Base-by-base conservation (phyloP, 1,140 invertebrate species). In the Liolophura sinensis region DNA sequence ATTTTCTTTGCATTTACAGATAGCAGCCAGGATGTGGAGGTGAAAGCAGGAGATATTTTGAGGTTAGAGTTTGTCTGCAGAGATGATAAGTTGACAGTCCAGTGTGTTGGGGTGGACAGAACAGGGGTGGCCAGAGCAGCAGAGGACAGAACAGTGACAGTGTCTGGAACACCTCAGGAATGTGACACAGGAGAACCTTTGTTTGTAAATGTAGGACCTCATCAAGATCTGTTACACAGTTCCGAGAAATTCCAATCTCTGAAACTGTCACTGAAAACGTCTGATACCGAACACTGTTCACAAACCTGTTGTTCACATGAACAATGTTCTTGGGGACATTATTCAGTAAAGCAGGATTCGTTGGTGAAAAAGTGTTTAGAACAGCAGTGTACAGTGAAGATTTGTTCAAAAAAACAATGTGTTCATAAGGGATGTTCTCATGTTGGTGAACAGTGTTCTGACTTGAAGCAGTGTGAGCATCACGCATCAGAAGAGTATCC, bases 21-120 rank as follows among this genome's bases (percentile, higher is more conserved):
- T 49, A 48, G 54, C 52, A 61, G 64, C 55, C 56, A 71, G 61
- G 70, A 65, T 27, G 64, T 65, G 46, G 66, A 64, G 47, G 61
- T 71, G 7, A 70, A 67, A 54, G 67, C 63, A 49, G 71, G 68
- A 48, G 73, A 70, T n/a, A 72, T 31, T 18, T 40, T 73, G 47
- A 48, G 58, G 54, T 15, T 67, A 5, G 55, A 64, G 12, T 73
- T 70, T 22, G 65, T 60, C 58, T 65, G 73, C 47, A 50, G 57
- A 46, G 48, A 67, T 5, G 69, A 74, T 55, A 69, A 66, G 64
- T 54, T 77, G 11, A 55, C 60, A 20, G 54, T 73, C 18, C n/a
- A 52, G 52, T 74, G 50, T 58, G 51, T 14, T 22, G 64, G 59
- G 60, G 64, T 72, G 59, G 69, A 55, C 24, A 25, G 22, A 11